A percentile compares a stretch with the other conserved stretches of the same genome.
Conservation (phyloP, 1,140 invertebrate genomes). For the Sycophaga agraensis region DNA sequence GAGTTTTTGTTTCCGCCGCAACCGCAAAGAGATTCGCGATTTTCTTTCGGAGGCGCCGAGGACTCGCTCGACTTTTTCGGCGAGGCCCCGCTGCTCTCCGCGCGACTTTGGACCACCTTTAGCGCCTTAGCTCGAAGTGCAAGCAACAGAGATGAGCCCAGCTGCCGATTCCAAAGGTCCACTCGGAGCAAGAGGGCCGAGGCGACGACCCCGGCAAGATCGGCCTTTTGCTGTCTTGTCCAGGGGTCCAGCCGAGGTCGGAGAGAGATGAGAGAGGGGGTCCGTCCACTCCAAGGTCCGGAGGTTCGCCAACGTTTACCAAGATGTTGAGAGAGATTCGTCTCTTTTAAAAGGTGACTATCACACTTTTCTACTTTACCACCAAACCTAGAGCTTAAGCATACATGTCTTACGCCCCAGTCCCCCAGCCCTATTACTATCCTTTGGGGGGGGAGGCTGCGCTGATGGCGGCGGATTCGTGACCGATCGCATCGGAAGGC, state of each 20-base stretch:
- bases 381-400: background rate
- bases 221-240: constrained; percentile 40
- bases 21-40: background rate
- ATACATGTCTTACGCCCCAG: too few relatives aligned
- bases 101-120: background rate
- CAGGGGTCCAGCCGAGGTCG: too few relatives aligned
- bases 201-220: constrained; percentile 26
- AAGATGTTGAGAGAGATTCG: background rate
- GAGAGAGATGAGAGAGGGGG: background rate
- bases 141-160: too few relatives aligned
- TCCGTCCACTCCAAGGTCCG: background rate
- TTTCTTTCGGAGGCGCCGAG: too few relatives aligned
- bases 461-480: too few relatives aligned
- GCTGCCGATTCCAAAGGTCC: too few relatives aligned
- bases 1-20: background rate
- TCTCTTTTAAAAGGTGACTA: constrained; percentile 28
- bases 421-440: too few relatives aligned
- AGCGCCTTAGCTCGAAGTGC: constrained; percentile 20
- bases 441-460: too few relatives aligned
- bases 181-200: background rate
- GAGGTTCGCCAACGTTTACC: too few relatives aligned
- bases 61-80: constrained; percentile 13
- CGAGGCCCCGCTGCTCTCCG: background rate
- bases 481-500: constrained; percentile 12
- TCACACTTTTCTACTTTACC: constrained; percentile 1